A percentile compares a stretch with the other conserved stretches of the same genome.
Evolutionary conservation across 2,888 invertebrate genomes (phyloP).

Genomic region (Aromia moschata): DNA sequence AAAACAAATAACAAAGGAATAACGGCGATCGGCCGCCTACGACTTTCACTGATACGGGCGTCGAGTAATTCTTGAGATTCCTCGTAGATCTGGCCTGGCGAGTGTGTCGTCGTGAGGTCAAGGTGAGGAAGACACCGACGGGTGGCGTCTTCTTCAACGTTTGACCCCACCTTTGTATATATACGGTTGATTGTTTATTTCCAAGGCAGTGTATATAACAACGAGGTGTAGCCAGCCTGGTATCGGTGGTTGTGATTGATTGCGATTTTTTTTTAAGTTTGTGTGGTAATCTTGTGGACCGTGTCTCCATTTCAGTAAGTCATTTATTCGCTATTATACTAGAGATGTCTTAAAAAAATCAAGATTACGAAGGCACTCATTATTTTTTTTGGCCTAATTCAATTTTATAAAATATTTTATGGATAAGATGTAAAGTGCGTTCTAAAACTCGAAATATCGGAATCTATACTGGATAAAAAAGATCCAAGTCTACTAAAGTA

Average conservation of each 20-base stretch:
- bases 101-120: constrained; percentile 44
- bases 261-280: neutral
- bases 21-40: neutral
- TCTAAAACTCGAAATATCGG: too few relatives aligned
- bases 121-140: constrained; percentile 44
- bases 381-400: too few relatives aligned
- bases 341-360: too few relatives aligned
- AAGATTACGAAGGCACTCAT: too few relatives aligned
- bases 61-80: constrained; percentile 44
- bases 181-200: constrained; percentile 40
- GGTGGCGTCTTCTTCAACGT: constrained; percentile 37
- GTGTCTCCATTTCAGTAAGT: too few relatives aligned
- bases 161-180: constrained; percentile 48
- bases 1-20: neutral
- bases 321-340: too few relatives aligned
- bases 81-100: constrained; percentile 27
- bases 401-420: too few relatives aligned
- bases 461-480: too few relatives aligned
- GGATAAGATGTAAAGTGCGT: too few relatives aligned
- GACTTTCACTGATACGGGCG: constrained; percentile 13
- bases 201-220: constrained; percentile 31
- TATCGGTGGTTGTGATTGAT: neutral
- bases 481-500: too few relatives aligned
- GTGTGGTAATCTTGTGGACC: too few relatives aligned
- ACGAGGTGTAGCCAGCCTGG: constrained; percentile 22